Base-by-base conservation (phyloP, 64 coral and sea anemone species). In the Actinia tenebrosa region DNA sequence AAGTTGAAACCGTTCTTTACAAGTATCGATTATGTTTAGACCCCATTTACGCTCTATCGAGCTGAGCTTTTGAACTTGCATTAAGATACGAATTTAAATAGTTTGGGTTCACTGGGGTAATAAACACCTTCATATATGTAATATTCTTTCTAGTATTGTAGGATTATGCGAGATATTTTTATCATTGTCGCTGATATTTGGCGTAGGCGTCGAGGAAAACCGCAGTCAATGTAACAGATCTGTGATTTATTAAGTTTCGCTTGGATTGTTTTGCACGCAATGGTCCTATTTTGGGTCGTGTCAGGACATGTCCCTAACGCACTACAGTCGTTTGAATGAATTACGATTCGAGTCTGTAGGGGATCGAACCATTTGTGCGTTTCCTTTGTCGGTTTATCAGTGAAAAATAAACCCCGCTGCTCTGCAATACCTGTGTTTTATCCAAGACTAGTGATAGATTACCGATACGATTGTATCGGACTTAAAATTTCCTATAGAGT, bases 181-280 rank as follows among this genome's bases (percentile, higher is more conserved):
- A 75, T 30, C 11, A 30, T n/a, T 42, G 15, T 75, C 69, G 26
- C 7, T 75, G 69, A 42, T 42, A 42, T 75, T 13, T 75, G 11
- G 25, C 22, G 69, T 75, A 3, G 69, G 69, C 69, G 69, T 30
- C 2, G 6, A 75, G 25, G 69, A 42, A 75, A 75, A 75, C 69
- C 69, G 26, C 69, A 75, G 69, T 75, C 69, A 75, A 75, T 42
- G 69, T 75, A 75, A 75, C 69, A 37, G 69, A 37, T 75, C 25
- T 75, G 69, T 75, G 64, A 72, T 72, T 72, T 5, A 72, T 75
- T 69, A 69, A 69, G 27, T 75, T 75, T 75, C 26, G 42, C 26
- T 75, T 75, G 13, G 11, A 25, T 69, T 69, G 64, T 69, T 20
- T 69, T 25, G 64, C 64, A 69, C 64, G 64, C 64, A 69, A 69